Base-by-base conservation (phyloP, 2,113 vertebrate genomes). In the Tetrao urogallus region DNA sequence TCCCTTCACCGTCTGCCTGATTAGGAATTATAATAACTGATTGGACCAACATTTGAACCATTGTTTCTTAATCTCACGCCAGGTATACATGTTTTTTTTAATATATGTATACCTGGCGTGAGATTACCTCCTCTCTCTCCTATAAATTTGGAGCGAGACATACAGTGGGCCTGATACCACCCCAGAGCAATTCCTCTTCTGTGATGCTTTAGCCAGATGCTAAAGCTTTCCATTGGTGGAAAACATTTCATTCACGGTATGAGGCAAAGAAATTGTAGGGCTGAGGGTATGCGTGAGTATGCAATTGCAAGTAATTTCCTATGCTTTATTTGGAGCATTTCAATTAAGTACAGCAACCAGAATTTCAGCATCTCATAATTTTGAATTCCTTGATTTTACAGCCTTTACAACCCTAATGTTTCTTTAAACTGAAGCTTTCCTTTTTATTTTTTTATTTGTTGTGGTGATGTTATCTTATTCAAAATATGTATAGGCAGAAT, bases 311-410 rank as follows among this genome's bases (percentile, higher is more conserved):
- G 47, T 6, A 3, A 22, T 87, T 89, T 85, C 10, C 28, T 60
- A 21, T 56, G 56, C 6, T 93, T 89, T 80, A 25, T 75, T 79
- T 40, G 21, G 25, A 28, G 17, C 79, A 8, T 56, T 63, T 92
- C 74, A 85, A 79, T 93, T 93, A 94, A 83, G n/a, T 60, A 63
- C 11, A 87, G 61, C 57, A 85, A 89, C 69, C 32, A 56, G 34
- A 52, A 85, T 82, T 85, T 82, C 79, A 42, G 19, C 32, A 34
- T 82, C 32, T 79, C 74, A 57, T 82, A 87, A 48, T 81, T 95
- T 75, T 65, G 36, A 40, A 36, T 38, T 69, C 3, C 11, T 87
- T 72, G 36, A 88, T 91, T 94, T 90, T 90, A 48, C 14, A 50
- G 45, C 48, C 54, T 73, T 79, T 93, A 21, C 20, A 85, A 71